Base-by-base conservation (phyloP, 2,797 vertebrate genomes). In the Rousettus madagascariensis region DNA sequence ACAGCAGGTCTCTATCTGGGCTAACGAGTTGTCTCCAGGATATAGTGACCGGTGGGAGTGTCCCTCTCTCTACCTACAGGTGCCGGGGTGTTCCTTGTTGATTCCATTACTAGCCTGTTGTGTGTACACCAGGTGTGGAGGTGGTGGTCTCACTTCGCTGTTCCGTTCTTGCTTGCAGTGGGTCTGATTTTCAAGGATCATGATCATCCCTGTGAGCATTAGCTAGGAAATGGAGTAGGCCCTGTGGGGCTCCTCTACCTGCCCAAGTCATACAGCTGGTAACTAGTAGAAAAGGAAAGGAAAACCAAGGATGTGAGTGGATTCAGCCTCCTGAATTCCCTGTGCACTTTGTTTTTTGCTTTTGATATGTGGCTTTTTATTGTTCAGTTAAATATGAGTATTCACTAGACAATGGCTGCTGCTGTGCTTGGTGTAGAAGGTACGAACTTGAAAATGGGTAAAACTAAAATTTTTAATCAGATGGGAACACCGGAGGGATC, bases 121-220 rank as follows among this genome's bases (percentile, higher is more conserved):
- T 33, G 41, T 83, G 30, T 26, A 26, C 30, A 15, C 28, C 6
- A 1, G 49, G 51, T 49, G 16, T 30, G 30, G 59, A 49, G 59
- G 57, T 8, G 6, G 19, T 38, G 30, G 7, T 43, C 3, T 17
- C 3, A 0, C 33, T 36, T 17, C 0, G 2, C 65, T 30, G 22
- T 19, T 59, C 10, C 3, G 0, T 65, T 24, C 12, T 33, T 24
- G 22, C 30, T 36, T 9, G 36, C 38, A 22, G 36, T 19, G 74
- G 53, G n/a, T 20, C 90, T 92, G 38, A 33, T 41, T 33, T 49
- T 49, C 12, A 49, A 36, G 68, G 68, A 33, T 41, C 19, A 51
- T 8, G 59, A 1, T n/a, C 33, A 30, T 24, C 72, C n/a, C 51
- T 61, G 0, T 33, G 17, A 17, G 36, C 5, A 0, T 30, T n/a